Percentiles rank a stretch among this genome's conserved stretches.
These are phyloP conservation scores for Drosophila obscura DNA, from an alignment of 1,140 invertebrate genomes.

Conservation along the genomic window DNA sequence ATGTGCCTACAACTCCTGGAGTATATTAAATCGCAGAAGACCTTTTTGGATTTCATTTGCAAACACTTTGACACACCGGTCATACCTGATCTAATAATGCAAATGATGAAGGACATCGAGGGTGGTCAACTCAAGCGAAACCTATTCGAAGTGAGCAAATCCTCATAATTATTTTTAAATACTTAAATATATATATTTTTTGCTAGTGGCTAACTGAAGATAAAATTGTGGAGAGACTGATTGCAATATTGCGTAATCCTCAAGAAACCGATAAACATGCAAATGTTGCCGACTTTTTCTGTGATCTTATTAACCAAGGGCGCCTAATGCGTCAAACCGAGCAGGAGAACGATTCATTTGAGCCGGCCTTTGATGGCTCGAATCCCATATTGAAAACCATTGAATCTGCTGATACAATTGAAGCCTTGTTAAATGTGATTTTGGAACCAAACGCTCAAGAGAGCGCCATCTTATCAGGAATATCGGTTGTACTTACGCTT, in stretches of 20 bases:
- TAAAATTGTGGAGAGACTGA: constrained; percentile 92
- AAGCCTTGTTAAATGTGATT: constrained; percentile 89
- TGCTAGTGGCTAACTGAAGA: constrained; percentile 95
- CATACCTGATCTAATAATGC: constrained; percentile 96
- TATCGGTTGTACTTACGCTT: constrained; percentile 90
- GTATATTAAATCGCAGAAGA: constrained; percentile 93
- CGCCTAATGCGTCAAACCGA: constrained; percentile 87
- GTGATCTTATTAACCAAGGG: constrained; percentile 90
- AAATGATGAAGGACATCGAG: constrained; percentile 94
- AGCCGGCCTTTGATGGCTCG: constrained; percentile 74
- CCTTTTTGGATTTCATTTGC: constrained; percentile 93
- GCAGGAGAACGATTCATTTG: constrained; percentile 85
- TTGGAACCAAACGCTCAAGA: constrained; percentile 88
- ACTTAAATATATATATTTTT: constrained; percentile 54
- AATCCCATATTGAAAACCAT: constrained; percentile 80
- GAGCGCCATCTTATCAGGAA: constrained; percentile 91
- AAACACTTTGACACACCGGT: constrained; percentile 96
- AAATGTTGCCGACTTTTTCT: constrained; percentile 92
- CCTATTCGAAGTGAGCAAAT: constrained; percentile 90
- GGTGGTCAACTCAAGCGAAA: constrained; percentile 90
- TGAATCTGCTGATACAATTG: constrained; percentile 75
- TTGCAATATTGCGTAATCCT: constrained; percentile 90
- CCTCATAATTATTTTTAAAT: background rate
- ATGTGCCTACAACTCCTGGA: constrained; percentile 95
- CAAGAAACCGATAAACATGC: constrained; percentile 90